Percentiles rank a stretch among this genome's conserved stretches.
Conservation (phyloP, 35 echinoderm and acorn worm species). For the Ophiothrix spiculata region DNA sequence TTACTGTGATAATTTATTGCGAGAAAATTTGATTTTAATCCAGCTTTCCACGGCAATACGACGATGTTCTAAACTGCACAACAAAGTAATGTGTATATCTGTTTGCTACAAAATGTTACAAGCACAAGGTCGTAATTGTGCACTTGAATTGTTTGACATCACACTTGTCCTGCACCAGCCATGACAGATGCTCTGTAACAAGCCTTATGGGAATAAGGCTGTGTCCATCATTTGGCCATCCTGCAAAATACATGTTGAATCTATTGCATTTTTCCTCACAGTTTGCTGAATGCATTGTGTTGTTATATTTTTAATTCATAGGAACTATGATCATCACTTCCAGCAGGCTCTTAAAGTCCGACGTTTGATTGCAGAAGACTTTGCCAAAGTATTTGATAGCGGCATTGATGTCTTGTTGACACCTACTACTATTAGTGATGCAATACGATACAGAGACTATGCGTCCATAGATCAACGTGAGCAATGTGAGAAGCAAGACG, state of each 20-base stretch:
- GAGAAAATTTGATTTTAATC: no score
- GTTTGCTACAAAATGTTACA: no score
- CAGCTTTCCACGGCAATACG: no score
- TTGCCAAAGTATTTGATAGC: slow-evolving; percentile 56
- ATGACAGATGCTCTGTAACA: not conserved
- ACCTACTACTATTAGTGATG: slow-evolving; percentile 60
- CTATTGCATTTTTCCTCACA: not conserved
- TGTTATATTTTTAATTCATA: no score
- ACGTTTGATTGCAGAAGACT: slow-evolving; percentile 64
- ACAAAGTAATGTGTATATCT: no score
- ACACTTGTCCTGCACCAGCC: not conserved
- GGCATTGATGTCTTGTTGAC: slow-evolving; percentile 80
- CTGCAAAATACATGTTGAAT: not conserved
- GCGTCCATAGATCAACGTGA: slow-evolving; percentile 26
- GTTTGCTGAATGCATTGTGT: slow-evolving; percentile 12
- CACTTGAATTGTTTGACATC: no score
- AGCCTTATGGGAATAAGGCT: not conserved
- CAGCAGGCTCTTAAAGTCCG: slow-evolving; percentile 75
- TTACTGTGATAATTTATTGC: no score
- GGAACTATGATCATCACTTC: slow-evolving; percentile 88
- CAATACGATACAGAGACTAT: slow-evolving; percentile 35
- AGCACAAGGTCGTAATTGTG: no score
- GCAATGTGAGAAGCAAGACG: slow-evolving; percentile 55
- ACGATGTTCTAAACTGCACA: no score
- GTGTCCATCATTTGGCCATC: not conserved